Conservation (phyloP, 1,140 invertebrate species). For the Diabrotica virgifera region DNA sequence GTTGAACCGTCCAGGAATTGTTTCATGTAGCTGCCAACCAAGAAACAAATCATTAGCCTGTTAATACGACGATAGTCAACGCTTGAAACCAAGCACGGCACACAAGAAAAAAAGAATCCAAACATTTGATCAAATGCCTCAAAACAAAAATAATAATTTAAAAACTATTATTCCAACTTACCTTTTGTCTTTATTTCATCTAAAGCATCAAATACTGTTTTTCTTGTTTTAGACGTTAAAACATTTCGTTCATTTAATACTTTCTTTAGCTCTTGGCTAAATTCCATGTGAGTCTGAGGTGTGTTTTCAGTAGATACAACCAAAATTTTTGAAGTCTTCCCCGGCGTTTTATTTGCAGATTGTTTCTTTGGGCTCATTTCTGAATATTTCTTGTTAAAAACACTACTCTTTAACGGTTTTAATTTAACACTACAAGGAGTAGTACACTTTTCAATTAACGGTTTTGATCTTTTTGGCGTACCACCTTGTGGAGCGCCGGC, state of each 20-base stretch:
- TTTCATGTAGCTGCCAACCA: no score
- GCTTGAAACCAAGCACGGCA: no score
- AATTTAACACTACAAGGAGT: slow-evolving; percentile 11
- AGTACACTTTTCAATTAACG: neutral
- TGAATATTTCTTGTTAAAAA: slow-evolving; percentile 1
- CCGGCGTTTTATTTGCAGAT: neutral
- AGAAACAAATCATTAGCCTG: no score
- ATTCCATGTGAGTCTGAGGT: slow-evolving; percentile 51
- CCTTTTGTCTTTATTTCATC: slow-evolving; percentile 51
- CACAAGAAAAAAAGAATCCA: no score
- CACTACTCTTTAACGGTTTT: neutral
- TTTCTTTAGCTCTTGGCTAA: slow-evolving; percentile 59
- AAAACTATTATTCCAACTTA: no score
- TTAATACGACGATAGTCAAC: no score
- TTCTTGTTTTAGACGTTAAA: slow-evolving; percentile 58
- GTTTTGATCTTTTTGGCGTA: neutral
- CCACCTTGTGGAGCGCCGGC: no score
- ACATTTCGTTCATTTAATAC: slow-evolving; percentile 61
- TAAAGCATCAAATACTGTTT: slow-evolving; percentile 55
- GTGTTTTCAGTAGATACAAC: slow-evolving; percentile 30
- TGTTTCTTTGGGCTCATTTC: neutral
- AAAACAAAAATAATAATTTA: no score
- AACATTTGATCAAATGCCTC: no score
- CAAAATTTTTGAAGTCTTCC: neutral
- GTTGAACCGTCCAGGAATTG: no score